phyloP scores from a whole-genome alignment of 2,888 invertebrate genomes.

The Pheosia tremula region DNA sequence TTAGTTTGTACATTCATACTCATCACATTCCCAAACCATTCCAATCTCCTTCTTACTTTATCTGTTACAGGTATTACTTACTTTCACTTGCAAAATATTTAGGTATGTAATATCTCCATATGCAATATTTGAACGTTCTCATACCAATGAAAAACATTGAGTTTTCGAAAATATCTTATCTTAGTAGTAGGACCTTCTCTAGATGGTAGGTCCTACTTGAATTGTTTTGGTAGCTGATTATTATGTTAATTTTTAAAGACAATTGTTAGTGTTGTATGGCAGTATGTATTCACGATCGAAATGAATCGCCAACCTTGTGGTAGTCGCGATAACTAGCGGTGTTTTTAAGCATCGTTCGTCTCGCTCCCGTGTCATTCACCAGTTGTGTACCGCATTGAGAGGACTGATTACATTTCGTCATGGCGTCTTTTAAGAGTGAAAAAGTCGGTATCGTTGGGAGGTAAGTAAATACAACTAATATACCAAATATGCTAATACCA shows the following conservation, averaged over 20 bases:
- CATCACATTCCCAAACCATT: no score
- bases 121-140: no score
- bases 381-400: conserved; percentile 38
- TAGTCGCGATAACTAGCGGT: conserved; percentile 44
- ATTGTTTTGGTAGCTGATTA: no score
- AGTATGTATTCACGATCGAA: conserved; percentile 11
- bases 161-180: no score
- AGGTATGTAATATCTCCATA: no score
- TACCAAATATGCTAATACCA: not conserved
- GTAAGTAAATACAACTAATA: conserved; percentile 67
- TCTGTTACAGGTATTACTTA: no score
- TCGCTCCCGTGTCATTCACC: conserved; percentile 48
- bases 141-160: no score
- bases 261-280: conserved; percentile 1
- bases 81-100: no score
- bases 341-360: conserved; percentile 41
- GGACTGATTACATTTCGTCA: conserved; percentile 34
- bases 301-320: conserved; percentile 37
- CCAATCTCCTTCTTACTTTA: no score
- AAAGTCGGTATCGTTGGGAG: conserved; percentile 92
- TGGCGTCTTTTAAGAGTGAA: conserved; percentile 81
- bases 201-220: no score
- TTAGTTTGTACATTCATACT: no score
- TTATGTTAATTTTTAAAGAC: not conserved
- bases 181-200: no score